Conservation (phyloP, 2,113 vertebrate species). For the Microcebus tavaratra region DNA sequence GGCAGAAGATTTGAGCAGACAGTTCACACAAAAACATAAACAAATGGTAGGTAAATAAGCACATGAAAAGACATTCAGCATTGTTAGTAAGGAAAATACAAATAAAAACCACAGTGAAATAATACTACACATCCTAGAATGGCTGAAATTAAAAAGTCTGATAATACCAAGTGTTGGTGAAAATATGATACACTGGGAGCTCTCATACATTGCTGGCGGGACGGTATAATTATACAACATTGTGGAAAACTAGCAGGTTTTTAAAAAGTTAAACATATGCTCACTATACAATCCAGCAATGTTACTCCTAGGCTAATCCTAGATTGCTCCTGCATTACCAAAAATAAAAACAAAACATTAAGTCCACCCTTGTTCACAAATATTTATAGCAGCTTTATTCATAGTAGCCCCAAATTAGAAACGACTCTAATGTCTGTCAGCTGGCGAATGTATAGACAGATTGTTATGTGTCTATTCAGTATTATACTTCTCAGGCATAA, state of each 20-base stretch:
- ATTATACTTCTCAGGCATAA: background rate
- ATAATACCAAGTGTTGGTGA: background rate
- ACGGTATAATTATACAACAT: background rate
- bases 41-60: background rate
- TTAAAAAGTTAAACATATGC: background rate
- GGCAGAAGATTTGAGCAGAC: background rate
- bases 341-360: background rate
- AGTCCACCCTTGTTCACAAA: too few species aligned
- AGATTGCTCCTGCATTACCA: background rate
- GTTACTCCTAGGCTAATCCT: background rate
- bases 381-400: background rate
- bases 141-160: background rate
- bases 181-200: background rate
- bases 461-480: too few species aligned
- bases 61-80: background rate
- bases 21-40: background rate
- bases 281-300: background rate
- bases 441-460: background rate
- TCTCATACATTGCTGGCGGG: background rate
- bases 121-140: background rate
- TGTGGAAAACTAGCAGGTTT: background rate
- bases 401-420: background rate
- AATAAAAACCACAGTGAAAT: background rate
- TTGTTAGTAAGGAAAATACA: background rate
- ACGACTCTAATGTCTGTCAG: background rate